These are phyloP conservation scores for Lasioglossum marginatum DNA, from an alignment of 2,888 invertebrate species.

Conservation along the genomic window DNA sequence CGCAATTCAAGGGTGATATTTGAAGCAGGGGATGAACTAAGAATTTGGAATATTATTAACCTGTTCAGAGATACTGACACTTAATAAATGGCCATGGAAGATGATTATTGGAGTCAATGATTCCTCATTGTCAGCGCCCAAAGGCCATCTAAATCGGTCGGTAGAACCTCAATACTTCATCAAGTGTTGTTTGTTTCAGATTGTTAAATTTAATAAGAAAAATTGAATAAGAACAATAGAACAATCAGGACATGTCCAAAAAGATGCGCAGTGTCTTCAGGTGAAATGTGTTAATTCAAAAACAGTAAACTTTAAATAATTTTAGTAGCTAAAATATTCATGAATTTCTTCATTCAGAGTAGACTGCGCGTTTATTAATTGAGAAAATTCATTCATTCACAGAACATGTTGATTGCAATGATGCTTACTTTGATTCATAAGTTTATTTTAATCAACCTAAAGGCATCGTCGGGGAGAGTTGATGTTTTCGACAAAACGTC, in stretches of 20 bases:
- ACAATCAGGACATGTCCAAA: too few relatives aligned
- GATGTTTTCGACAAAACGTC: background rate
- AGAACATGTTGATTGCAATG: too few relatives aligned
- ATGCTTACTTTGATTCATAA: too few relatives aligned
- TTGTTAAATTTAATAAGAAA: background rate
- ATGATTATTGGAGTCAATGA: background rate
- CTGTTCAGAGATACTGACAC: background rate
- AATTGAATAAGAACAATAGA: background rate
- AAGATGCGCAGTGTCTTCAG: too few relatives aligned
- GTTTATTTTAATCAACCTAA: too few relatives aligned
- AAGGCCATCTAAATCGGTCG: background rate
- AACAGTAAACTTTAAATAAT: too few relatives aligned
- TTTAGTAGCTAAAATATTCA: too few relatives aligned
- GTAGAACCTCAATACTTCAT: background rate
- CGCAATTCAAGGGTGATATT: background rate
- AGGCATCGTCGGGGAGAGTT: background rate
- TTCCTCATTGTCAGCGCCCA: background rate
- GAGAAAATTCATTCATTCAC: too few relatives aligned
- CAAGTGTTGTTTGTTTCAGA: background rate
- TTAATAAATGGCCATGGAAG: background rate
- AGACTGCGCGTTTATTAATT: too few relatives aligned
- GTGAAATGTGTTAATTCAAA: too few relatives aligned
- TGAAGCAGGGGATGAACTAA: background rate
- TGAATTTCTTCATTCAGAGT: too few relatives aligned
- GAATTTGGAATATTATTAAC: background rate